Percentiles rank a stretch among this genome's conserved stretches.
Conservation (phyloP, 2,113 vertebrate genomes). For the Catharus fuscescens region DNA sequence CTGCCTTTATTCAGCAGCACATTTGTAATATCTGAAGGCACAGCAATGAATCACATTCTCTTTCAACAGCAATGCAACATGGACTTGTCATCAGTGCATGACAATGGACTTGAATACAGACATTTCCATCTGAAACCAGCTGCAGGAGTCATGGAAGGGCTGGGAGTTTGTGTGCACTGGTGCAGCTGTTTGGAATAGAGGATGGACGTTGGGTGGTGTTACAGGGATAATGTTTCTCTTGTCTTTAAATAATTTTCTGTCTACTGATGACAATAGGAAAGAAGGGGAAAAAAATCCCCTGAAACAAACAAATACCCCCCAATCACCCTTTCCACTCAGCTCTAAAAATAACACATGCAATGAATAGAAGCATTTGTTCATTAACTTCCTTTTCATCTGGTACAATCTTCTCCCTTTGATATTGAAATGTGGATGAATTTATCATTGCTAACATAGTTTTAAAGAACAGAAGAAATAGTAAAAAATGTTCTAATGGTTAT, state of each 20-base stretch:
- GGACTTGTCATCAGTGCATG: neutral
- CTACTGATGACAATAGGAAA: neutral
- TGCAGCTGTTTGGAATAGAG: neutral
- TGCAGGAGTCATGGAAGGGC: neutral
- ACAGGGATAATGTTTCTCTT: neutral
- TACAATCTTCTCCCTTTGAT: slow-evolving; percentile 46
- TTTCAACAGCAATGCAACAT: neutral
- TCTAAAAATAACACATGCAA: slow-evolving; percentile 28
- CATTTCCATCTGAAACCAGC: neutral
- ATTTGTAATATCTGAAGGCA: neutral
- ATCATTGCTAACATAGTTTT: neutral
- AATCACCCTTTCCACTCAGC: neutral
- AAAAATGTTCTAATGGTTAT: neutral
- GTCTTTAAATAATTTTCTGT: neutral
- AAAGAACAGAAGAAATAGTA: neutral
- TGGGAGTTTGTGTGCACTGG: neutral
- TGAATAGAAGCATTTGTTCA: slow-evolving; percentile 40
- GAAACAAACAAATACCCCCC: neutral
- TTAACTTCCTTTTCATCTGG: slow-evolving; percentile 34
- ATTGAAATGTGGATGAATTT: slow-evolving; percentile 41
- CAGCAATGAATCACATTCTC: neutral
- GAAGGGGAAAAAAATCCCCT: neutral
- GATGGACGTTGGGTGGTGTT: neutral
- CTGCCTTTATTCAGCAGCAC: neutral
- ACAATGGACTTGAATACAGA: neutral